These are phyloP conservation scores for Caenorhabditis doughertyi DNA, from an alignment of 2,888 invertebrate genomes.

Conservation along the genomic window DNA sequence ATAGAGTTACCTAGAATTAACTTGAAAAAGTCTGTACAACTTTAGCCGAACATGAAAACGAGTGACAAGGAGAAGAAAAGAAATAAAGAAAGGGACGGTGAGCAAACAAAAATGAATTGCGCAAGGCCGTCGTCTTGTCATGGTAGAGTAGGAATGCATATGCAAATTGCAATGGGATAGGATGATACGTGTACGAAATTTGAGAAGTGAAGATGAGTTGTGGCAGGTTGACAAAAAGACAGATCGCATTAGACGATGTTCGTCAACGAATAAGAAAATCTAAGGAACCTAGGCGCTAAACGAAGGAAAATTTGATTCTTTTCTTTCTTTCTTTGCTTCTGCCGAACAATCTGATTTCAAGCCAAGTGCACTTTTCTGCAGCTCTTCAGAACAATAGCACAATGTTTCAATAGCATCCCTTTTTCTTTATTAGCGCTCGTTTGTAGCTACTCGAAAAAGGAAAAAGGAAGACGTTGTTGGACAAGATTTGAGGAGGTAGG, in stretches of 20 bases:
- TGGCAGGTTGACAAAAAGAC: slow-evolving; percentile 35
- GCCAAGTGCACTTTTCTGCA: slow-evolving; percentile 58
- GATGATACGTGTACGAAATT: slow-evolving; percentile 54
- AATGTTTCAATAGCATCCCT: slow-evolving; percentile 53
- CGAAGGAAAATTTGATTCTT: slow-evolving; percentile 41
- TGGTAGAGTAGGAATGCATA: slow-evolving; percentile 52
- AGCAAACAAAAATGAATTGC: slow-evolving; percentile 53
- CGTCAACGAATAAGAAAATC: background rate
- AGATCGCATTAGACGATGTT: slow-evolving; percentile 21
- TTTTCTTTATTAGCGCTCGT: slow-evolving; percentile 37
- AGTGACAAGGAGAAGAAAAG: slow-evolving; percentile 24
- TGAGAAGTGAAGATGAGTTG: slow-evolving; percentile 39
- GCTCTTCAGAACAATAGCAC: slow-evolving; percentile 59
- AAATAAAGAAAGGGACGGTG: slow-evolving; percentile 48
- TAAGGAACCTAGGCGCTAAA: slow-evolving; percentile 16
- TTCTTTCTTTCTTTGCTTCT: background rate
- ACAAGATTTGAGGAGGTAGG: slow-evolving; percentile 44
- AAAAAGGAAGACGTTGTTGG: background rate
- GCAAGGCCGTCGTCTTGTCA: slow-evolving; percentile 41
- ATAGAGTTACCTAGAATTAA: no score
- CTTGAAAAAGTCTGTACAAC: slow-evolving; percentile 7
- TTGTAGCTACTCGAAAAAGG: slow-evolving; percentile 18
- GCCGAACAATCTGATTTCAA: slow-evolving; percentile 52
- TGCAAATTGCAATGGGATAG: slow-evolving; percentile 52
- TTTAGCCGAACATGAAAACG: background rate